These are phyloP conservation scores for Agrypnia vestita DNA, from an alignment of 1,140 invertebrate genomes.

Conservation along the genomic window DNA sequence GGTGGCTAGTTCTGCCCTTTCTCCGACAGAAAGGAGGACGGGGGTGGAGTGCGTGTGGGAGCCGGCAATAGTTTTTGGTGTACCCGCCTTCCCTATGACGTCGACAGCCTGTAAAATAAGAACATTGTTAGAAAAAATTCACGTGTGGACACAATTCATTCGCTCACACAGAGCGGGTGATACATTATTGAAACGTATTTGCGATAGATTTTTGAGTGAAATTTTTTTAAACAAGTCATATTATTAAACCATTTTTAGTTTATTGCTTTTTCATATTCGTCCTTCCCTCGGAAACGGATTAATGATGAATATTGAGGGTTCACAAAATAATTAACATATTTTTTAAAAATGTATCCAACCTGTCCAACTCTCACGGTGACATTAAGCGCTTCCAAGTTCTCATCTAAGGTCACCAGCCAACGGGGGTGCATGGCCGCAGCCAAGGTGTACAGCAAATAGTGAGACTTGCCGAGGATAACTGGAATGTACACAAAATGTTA, in stretches of 20 bases:
- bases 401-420: conserved; percentile 99
- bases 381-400: conserved; percentile 93
- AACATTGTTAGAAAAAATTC: neutral
- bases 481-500: conserved; percentile 63
- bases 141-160: too few species aligned
- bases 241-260: too few species aligned
- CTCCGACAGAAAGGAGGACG: conserved; percentile 96
- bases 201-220: too few species aligned
- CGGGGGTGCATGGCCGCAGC: conserved; percentile 98
- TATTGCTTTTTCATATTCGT: too few species aligned
- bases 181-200: too few species aligned
- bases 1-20: conserved; percentile 97
- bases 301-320: too few species aligned
- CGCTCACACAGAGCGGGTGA: too few species aligned
- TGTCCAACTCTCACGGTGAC: conserved; percentile 98
- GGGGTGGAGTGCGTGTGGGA: conserved; percentile 99
- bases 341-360: conserved; percentile 68
- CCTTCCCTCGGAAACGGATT: too few species aligned
- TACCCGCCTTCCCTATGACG: conserved; percentile 99
- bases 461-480: conserved; percentile 96
- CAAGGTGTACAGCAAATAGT: conserved; percentile 96
- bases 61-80: conserved; percentile 99
- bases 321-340: neutral
- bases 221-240: too few species aligned
- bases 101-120: conserved; percentile 88